Conservation (phyloP, 92 coral and sea anemone species). For the Phenganax marumi region DNA sequence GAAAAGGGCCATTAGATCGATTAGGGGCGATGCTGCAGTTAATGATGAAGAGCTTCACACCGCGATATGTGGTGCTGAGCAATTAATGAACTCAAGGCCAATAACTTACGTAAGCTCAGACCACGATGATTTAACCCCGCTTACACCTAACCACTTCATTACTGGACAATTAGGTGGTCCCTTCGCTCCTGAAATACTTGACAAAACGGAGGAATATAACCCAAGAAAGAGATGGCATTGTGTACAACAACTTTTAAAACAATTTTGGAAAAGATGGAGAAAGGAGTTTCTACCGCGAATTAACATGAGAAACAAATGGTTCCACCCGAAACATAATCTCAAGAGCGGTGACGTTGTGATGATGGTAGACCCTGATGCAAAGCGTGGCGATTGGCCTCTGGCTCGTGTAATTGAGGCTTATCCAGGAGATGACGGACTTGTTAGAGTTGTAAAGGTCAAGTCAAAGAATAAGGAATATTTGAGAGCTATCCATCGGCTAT, state of each 20-base stretch:
- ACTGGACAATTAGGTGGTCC: background rate
- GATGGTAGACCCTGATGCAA: background rate
- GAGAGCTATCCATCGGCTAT: background rate
- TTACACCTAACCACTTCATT: constrained; percentile 8
- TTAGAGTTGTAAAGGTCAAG: background rate
- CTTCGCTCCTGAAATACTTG: background rate
- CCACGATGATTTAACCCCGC: background rate
- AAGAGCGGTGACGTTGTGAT: background rate
- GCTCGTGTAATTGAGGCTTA: constrained; percentile 1
- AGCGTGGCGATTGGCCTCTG: no score
- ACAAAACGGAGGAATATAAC: background rate
- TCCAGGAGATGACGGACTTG: background rate
- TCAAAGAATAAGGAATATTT: background rate
- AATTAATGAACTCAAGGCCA: constrained; percentile 27
- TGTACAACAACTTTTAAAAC: background rate
- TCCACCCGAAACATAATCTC: background rate
- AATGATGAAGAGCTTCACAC: constrained; percentile 1
- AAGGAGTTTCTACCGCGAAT: background rate
- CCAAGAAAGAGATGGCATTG: background rate
- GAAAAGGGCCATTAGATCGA: constrained; percentile 22
- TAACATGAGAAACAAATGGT: background rate
- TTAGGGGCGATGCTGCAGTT: constrained; percentile 13
- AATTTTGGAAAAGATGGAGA: no score
- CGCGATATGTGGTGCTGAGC: constrained; percentile 23
- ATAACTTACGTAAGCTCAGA: constrained; percentile 14